Evolutionary conservation across 2,888 invertebrate species (phyloP), one percentile per base, ranked within the genome.

Genomic region (Helicoverpa assulta): DNA sequence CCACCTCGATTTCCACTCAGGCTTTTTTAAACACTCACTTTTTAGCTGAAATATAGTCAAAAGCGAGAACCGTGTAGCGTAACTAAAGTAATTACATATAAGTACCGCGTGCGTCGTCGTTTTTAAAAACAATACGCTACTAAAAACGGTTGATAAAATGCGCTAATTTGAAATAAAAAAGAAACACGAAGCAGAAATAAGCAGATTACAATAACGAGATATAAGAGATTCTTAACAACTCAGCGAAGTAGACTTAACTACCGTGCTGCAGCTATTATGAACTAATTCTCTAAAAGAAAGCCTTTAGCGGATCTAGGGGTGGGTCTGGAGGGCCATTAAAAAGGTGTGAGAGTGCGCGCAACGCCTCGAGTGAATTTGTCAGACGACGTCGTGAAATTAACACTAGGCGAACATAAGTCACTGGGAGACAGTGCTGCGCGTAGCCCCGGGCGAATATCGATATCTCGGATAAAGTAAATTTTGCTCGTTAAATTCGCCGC

Each of bases 321-420:
- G 82, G 77, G 81, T 75, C 84, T 83, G 70, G 69, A 82, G 77
- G 68, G 80, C 84, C 83, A 88, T 89, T 89, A 89, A 87, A 89
- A 88, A 86, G 85, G 89, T 87, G 86, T 86, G 87, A 88, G 86
- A 81, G 84, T 76, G 80, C 81, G 82, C 79, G 76, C 83, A 80
- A 80, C 84, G 89, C 91, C 90, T 87, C 85, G 68, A 87, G 91
- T 89, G 86, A 91, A 92, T 91, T 93, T 93, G 92, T 93, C 92
- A 91, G 90, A 85, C 88, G 87, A 87, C 90, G 86, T 87, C 88
- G 86, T 88, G 90, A 93, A 93, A 94, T 94, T 93, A 93, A 94
- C 94, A 93, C 92, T 89, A 88, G 85, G 86, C 83, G 92, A 91
- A 92, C 91, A 91, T 93, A 93, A 93, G 91, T 92, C 91, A 91